phyloP scores from a whole-genome alignment of 2,113 vertebrate species.

The Oceanites oceanicus region DNA sequence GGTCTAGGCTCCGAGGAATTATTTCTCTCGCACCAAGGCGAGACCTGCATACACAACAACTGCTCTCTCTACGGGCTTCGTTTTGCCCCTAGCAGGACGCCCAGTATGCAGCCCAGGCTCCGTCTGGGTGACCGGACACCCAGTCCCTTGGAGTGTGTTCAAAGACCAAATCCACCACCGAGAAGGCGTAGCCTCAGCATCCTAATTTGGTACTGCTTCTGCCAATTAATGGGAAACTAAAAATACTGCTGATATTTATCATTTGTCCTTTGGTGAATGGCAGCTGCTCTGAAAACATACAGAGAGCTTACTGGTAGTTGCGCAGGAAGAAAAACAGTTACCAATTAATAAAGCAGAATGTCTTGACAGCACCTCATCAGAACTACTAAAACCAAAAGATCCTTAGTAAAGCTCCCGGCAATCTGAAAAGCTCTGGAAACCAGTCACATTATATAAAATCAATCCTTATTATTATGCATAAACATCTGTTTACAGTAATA shows the following conservation, averaged over 20 bases:
- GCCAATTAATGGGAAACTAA: background rate
- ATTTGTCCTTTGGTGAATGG: background rate
- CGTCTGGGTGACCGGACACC: background rate
- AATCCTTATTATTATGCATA: background rate
- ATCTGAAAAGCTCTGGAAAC: background rate
- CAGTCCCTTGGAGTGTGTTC: background rate
- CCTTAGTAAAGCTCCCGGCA: background rate
- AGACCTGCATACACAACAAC: background rate
- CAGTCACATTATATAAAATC: background rate
- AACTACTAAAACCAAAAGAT: background rate
- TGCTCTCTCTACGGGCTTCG: background rate
- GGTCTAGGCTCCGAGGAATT: background rate
- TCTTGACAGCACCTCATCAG: background rate
- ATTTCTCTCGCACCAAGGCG: no score
- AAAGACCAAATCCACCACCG: background rate
- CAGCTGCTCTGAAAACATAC: background rate
- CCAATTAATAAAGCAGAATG: background rate
- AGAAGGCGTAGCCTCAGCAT: fast-evolving
- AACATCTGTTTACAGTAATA: background rate
- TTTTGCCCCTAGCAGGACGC: background rate
- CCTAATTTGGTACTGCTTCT: background rate
- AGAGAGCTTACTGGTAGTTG: background rate
- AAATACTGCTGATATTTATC: fast-evolving
- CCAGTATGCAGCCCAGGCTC: background rate
- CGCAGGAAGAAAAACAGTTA: background rate